Conservation (phyloP, 2,888 invertebrate genomes). For the Caenorhabditis uteleia region DNA sequence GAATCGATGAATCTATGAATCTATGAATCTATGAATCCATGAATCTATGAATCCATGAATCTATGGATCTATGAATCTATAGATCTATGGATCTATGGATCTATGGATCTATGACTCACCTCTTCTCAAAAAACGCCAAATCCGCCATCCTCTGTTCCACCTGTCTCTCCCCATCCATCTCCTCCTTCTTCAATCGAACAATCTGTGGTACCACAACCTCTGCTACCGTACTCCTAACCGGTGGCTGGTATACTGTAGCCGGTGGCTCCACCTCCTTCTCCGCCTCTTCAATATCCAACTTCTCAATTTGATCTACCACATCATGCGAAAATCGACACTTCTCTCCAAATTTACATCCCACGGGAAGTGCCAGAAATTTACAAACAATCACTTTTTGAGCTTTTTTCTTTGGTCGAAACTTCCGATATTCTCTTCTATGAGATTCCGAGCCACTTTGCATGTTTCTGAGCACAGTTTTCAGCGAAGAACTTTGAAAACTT, state of each 20-base stretch:
- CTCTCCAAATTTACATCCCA: slow-evolving; percentile 2
- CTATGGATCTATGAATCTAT: too few species aligned
- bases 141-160: not conserved
- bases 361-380: not conserved
- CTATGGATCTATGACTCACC: not conserved
- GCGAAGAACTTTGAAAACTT: not conserved
- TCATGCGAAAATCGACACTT: slow-evolving; percentile 8
- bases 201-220: not conserved
- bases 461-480: not conserved
- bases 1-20: too few species aligned
- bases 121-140: slow-evolving; percentile 5
- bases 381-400: not conserved
- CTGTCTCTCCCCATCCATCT: slow-evolving; percentile 1
- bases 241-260: not conserved
- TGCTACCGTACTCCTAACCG: not conserved
- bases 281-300: not conserved
- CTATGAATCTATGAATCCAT: too few species aligned
- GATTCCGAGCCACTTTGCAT: slow-evolving; percentile 1
- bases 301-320: not conserved
- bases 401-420: slow-evolving; percentile 4
- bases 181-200: not conserved
- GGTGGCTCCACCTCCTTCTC: not conserved
- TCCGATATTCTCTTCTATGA: slow-evolving; percentile 11
- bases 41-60: too few species aligned
- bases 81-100: too few species aligned